Conservation (phyloP, 1,140 invertebrate species). For the Lucilia sericata region DNA sequence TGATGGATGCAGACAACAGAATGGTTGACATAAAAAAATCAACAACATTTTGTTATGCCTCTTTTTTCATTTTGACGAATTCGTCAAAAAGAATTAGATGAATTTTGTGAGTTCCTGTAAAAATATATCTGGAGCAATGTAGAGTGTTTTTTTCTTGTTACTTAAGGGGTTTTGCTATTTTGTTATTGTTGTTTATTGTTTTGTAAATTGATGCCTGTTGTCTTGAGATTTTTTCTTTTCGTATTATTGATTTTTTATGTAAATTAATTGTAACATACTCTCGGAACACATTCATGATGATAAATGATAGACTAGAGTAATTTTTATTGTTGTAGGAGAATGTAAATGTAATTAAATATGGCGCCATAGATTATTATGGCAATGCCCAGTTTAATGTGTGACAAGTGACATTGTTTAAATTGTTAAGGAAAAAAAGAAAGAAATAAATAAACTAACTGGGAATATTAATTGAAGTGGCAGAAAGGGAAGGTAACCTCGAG, state of each 20-base stretch:
- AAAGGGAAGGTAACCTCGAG: neutral
- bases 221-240: neutral
- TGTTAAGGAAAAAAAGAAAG: neutral
- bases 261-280: conserved; percentile 16
- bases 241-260: conserved; percentile 24
- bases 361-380: conserved; percentile 1
- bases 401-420: conserved; percentile 10
- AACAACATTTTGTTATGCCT: neutral
- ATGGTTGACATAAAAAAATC: neutral
- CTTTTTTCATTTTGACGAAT: neutral
- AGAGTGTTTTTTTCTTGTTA: neutral
- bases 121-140: neutral
- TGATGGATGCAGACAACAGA: neutral
- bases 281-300: no score
- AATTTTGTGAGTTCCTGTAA: neutral
- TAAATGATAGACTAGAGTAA: neutral
- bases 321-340: neutral
- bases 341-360: conserved; percentile 13
- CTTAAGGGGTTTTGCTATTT: neutral
- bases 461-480: neutral
- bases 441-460: neutral
- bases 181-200: neutral
- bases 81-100: neutral
- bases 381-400: neutral
- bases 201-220: neutral